A percentile compares a stretch with the other conserved stretches of the same genome.
Evolutionary conservation across 2,888 invertebrate species (phyloP).

Genomic region (Erannis defoliaria): DNA sequence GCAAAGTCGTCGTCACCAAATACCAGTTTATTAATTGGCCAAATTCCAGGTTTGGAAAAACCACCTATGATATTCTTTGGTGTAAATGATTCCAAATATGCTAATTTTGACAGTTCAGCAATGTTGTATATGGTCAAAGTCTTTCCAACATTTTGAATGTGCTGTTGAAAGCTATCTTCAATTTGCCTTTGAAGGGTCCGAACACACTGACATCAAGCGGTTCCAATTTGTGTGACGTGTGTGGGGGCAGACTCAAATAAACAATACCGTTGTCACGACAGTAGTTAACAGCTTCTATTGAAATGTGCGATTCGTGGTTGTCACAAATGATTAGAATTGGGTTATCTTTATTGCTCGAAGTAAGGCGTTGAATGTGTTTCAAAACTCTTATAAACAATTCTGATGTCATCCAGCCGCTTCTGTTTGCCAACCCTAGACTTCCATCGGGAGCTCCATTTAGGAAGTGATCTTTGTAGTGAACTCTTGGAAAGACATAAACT

Average conservation of each 20-base stretch:
- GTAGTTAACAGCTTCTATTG: constrained; percentile 35
- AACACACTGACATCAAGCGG: constrained; percentile 37
- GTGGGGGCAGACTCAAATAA: constrained; percentile 42
- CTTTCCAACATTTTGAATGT: constrained; percentile 42
- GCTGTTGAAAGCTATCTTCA: constrained; percentile 41
- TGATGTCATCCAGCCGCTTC: constrained; percentile 40
- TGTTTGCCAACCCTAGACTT: no score
- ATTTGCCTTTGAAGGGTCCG: constrained; percentile 42
- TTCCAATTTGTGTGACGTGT: constrained; percentile 43
- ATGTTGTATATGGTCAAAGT: constrained; percentile 40
- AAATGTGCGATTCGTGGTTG: constrained; percentile 30
- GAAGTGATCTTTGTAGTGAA: no score
- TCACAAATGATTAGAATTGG: constrained; percentile 44
- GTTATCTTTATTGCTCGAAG: constrained; percentile 37
- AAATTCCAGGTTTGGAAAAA: constrained; percentile 45
- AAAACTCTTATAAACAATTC: constrained; percentile 39
- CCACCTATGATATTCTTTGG: constrained; percentile 41
- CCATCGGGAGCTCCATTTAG: no score
- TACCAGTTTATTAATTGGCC: constrained; percentile 42
- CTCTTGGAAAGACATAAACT: constrained; percentile 40
- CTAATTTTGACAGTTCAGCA: constrained; percentile 27
- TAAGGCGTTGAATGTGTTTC: constrained; percentile 41
- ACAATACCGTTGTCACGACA: constrained; percentile 44
- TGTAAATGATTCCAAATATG: constrained; percentile 44
- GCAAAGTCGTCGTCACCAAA: constrained; percentile 46